These are phyloP conservation scores for Beaufortia kweichowensis DNA, from an alignment of 2,113 vertebrate genomes.

Conservation along the genomic window DNA sequence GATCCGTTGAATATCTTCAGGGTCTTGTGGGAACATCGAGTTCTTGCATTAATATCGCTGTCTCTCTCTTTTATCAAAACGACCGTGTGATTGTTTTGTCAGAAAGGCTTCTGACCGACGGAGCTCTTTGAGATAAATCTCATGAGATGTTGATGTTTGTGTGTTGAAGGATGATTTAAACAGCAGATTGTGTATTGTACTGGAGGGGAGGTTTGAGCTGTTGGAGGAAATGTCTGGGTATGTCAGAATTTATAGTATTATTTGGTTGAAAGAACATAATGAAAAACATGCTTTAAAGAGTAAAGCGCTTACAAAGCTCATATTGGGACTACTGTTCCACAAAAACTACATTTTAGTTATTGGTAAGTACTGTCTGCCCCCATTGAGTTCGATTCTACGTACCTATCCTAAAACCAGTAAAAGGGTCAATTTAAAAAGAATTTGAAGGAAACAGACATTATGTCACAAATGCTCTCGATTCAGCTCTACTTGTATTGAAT, in stretches of 20 bases:
- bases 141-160: slow-evolving; percentile 9
- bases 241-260: not conserved
- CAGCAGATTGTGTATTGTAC: slow-evolving; percentile 13
- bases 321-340: too few species aligned
- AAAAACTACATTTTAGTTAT: too few species aligned
- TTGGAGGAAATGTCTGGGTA: not conserved
- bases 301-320: not conserved
- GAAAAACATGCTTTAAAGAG: not conserved
- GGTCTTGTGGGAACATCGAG: slow-evolving; percentile 10
- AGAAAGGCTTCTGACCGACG: slow-evolving; percentile 7
- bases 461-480: too few species aligned
- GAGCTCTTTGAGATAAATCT: not conserved
- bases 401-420: too few species aligned
- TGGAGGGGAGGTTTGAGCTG: slow-evolving; percentile 10
- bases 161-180: not conserved
- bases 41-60: not conserved
- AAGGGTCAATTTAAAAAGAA: too few species aligned
- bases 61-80: not conserved
- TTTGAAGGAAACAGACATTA: too few species aligned
- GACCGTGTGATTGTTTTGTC: not conserved
- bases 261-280: not conserved
- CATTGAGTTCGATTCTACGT: too few species aligned
- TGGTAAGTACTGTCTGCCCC: too few species aligned
- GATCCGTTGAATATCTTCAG: not conserved
- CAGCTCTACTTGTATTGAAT: too few species aligned